Base-by-base conservation (phyloP, 1,140 invertebrate genomes). In the Coptotermes formosanus region DNA sequence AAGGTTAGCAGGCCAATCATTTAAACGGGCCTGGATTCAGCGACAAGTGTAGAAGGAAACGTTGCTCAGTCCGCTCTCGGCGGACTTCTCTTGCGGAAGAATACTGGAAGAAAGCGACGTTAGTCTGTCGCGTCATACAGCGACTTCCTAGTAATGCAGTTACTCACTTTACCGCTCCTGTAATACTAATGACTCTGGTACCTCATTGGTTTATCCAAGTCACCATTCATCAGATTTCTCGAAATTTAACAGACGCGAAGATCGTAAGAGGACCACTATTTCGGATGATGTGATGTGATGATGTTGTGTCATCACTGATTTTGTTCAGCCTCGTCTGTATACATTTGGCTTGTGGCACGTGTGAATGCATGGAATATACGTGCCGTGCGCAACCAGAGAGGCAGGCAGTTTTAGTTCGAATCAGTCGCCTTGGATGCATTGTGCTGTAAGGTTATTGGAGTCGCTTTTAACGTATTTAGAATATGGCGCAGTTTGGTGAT, bases 141-240 rank as follows among this genome's bases (percentile, higher is more conserved):
- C 38, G 2, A 38, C 9, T 30, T n/a, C 64, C n/a, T 25, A 8
- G 64, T 75, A 75, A 25, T 30, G 64, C n/a, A 14, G 4, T 64
- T 64, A 21, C n/a, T 30, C 64, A 75, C 16, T 11, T 75, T 75
- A 75, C 16, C 25, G 4, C 64, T n/a, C 25, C 64, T 75, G 6
- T 30, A 25, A 55, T 30, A 12, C 30, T 75, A 21, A 64, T n/a
- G n/a, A 14, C 30, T 75, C 64, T 75, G 64, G 30, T 30, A 14
- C 64, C 64, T 75, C 64, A 75, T 75, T 75, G 25, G 64, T 75
- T 75, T 75, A 75, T 30, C 64, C n/a, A 75, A 30, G 64, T 75
- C 25, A 14, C 7, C n/a, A 14, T n/a, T 30, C 64, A 30, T 30
- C 64, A 9, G 64, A 75, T 75, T n/a, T 55, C 52, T 55, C 19